Percentiles rank a stretch among this genome's conserved stretches.
Evolutionary conservation across 1,140 invertebrate species (phyloP).

Genomic region (Drosophila bipectinata): DNA sequence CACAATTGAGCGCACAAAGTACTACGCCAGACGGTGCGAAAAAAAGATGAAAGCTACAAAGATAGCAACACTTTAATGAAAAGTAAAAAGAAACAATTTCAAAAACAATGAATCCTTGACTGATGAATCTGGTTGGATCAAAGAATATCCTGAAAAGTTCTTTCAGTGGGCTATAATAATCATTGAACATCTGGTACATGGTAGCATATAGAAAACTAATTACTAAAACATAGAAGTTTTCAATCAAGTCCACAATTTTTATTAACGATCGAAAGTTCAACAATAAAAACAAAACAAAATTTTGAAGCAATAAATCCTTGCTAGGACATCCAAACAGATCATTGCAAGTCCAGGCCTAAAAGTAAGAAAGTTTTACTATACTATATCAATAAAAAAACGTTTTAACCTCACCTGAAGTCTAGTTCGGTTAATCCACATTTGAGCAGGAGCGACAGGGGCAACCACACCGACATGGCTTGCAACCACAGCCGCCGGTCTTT

Average conservation of each 20-base stretch:
- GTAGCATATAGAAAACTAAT: no score
- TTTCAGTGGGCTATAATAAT: neutral
- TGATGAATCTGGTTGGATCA: neutral
- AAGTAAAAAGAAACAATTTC: constrained; percentile 37
- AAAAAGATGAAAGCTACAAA: constrained; percentile 25
- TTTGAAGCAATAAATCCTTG: neutral
- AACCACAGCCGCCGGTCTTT: constrained; percentile 14
- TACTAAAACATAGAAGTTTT: no score
- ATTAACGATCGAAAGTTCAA: neutral
- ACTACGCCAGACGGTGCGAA: constrained; percentile 11
- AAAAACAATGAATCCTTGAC: constrained; percentile 1
- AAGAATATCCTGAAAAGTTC: neutral
- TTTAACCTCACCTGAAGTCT: no score
- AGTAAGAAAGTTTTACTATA: no score
- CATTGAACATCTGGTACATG: no score
- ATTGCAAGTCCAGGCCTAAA: no score
- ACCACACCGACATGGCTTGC: constrained; percentile 1
- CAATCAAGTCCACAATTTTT: neutral
- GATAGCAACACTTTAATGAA: constrained; percentile 63
- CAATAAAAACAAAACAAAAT: neutral
- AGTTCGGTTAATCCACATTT: neutral
- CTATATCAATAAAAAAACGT: no score
- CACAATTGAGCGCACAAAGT: constrained; percentile 76
- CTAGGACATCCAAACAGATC: no score
- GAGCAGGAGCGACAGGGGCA: constrained; percentile 4